phyloP scores from a whole-genome alignment of 2,888 invertebrate genomes.

The Mycogona germanica region DNA sequence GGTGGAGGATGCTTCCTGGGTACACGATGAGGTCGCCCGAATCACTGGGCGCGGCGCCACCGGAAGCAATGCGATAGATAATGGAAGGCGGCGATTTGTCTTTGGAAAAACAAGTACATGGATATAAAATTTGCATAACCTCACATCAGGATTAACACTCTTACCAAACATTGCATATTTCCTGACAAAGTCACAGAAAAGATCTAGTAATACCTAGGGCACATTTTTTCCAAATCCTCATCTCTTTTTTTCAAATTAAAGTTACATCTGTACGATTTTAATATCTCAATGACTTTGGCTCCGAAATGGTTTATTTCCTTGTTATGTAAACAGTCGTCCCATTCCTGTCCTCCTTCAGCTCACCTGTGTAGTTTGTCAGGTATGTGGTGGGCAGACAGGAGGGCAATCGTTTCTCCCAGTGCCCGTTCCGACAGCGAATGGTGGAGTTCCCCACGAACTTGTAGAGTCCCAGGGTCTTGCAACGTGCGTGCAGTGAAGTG shows the following conservation, averaged over 20 bases:
- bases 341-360: constrained; percentile 43
- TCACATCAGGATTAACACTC: neutral
- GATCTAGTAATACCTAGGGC: too few species aligned
- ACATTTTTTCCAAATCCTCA: too few species aligned
- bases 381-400: constrained; percentile 76
- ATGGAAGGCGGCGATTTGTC: constrained; percentile 26
- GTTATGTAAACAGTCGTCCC: neutral
- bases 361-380: constrained; percentile 73
- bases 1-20: constrained; percentile 63
- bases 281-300: neutral
- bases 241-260: neutral
- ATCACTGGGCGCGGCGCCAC: constrained; percentile 22
- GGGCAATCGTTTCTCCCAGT: constrained; percentile 64
- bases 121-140: neutral
- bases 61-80: constrained; percentile 23
- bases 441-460: constrained; percentile 67
- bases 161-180: neutral
- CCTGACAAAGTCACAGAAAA: neutral
- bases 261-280: neutral
- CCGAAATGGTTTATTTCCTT: neutral
- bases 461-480: constrained; percentile 68
- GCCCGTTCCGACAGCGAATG: constrained; percentile 66
- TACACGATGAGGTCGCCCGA: constrained; percentile 65
- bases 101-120: constrained; percentile 1
- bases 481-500: constrained; percentile 58